Conservation (phyloP, 37 sponge, comb jelly and placozoan genomes). For the Halisarca cf. caerulea region DNA sequence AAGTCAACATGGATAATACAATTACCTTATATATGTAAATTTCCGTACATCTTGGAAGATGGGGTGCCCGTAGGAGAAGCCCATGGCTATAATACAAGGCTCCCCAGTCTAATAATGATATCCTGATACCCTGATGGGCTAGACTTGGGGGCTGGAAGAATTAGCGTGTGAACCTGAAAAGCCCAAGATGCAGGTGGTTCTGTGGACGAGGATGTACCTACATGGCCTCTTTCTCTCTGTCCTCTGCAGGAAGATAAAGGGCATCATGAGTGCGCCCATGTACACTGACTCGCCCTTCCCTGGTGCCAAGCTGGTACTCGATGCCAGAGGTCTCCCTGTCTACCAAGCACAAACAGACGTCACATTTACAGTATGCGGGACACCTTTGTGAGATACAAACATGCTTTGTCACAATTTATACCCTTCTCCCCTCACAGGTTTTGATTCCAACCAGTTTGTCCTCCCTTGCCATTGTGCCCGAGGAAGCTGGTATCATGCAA, state of each 20-base stretch:
- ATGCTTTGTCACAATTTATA: too few relatives aligned
- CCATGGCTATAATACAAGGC: too few relatives aligned
- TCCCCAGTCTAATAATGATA: too few relatives aligned
- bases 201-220: not conserved
- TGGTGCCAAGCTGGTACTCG: constrained; percentile 63
- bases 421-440: constrained; percentile 30
- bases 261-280: constrained; percentile 49
- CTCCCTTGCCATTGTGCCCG: constrained; percentile 33
- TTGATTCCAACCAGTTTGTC: constrained; percentile 70
- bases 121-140: too few relatives aligned
- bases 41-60: too few relatives aligned
- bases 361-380: constrained; percentile 42
- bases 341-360: constrained; percentile 52
- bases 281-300: constrained; percentile 55
- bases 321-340: constrained; percentile 54
- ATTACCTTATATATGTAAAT: too few relatives aligned
- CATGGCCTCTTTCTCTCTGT: not conserved
- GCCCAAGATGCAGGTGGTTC: too few relatives aligned
- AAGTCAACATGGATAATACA: too few relatives aligned
- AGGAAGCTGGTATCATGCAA: constrained; percentile 35
- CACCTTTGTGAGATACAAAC: not conserved
- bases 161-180: too few relatives aligned
- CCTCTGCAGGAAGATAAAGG: constrained; percentile 27
- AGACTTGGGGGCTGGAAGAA: too few relatives aligned
- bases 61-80: too few relatives aligned